Evolutionary conservation across 2,113 vertebrate species (phyloP), one percentile per base, ranked within the genome.

Genomic region (Aldabrachelys gigantea): DNA sequence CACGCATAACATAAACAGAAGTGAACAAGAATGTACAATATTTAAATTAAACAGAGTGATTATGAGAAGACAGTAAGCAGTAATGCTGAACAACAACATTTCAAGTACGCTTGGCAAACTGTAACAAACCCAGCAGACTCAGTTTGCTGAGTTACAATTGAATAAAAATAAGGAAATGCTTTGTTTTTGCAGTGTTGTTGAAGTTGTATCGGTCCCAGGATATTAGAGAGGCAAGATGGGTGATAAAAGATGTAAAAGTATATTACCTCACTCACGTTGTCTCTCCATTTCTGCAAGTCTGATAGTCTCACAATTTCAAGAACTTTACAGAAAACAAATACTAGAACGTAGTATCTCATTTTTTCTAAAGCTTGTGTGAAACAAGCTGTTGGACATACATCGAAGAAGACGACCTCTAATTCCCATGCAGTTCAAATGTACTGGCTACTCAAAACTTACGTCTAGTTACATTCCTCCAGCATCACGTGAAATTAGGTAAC

Each of bases 331-430:
- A 92, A 88, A 80, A 95, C 84, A 86, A 82, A 95, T 87, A 82
- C 69, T 22, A 79, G 79, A 96, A 69, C 72, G 95, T 89, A 95
- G 93, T 90, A 86, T 93, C 80, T 95, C 95, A 95, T 92, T 94
- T 93, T 78, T 89, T 62, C 88, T 90, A 95, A 92, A 95, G 90
- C 88, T 79, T 82, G 81, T 49, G 84, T 79, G 88, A 94, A 95
- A 38, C 57, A 31, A 62, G 5, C 57, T 62, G 57, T 62, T 29
- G 27, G 57, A 62, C 69, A 19, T 21, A 72, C 21, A 38, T 72
- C n/a, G 16, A 69, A 69, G 31, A 69, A 3, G 8, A 65, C 0
- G 14, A 9, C 31, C 16, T n/a, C 14, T n/a, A 72, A 38, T 38
- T 72, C n/a, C n/a, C n/a, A 38, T 38, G n/a, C n/a, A 72, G 35